Conservation (phyloP, 2,797 vertebrate genomes). For the Dromococcyx pavoninus region DNA sequence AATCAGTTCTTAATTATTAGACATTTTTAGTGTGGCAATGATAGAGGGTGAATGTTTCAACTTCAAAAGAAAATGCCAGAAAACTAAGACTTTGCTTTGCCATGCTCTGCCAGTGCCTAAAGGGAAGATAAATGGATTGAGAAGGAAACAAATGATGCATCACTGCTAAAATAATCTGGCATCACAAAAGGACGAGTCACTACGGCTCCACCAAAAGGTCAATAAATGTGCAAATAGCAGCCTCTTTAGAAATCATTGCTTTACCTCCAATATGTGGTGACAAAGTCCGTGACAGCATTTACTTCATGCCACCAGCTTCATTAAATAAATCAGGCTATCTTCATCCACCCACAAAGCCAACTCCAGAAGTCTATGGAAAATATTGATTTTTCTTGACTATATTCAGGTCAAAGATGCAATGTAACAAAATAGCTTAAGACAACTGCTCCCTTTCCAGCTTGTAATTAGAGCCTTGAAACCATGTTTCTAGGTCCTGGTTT, state of each 20-base stretch:
- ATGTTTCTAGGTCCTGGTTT: neutral
- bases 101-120: neutral
- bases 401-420: constrained; percentile 29
- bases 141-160: neutral
- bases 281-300: neutral
- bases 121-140: neutral
- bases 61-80: neutral
- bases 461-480: constrained; percentile 10
- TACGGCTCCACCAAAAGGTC: neutral
- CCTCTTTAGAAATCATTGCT: constrained; percentile 13
- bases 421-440: constrained; percentile 35
- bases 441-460: constrained; percentile 7
- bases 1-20: neutral
- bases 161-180: neutral
- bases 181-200: neutral
- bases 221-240: neutral
- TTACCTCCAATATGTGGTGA: neutral
- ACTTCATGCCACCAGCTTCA: constrained; percentile 23
- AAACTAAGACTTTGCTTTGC: neutral
- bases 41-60: neutral
- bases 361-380: constrained; percentile 32
- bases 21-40: neutral
- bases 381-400: constrained; percentile 43
- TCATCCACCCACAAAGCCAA: constrained; percentile 14
- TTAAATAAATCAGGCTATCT: constrained; percentile 36